These are phyloP conservation scores for Eclectus roratus DNA, from an alignment of 2,113 vertebrate genomes.

Conservation along the genomic window DNA sequence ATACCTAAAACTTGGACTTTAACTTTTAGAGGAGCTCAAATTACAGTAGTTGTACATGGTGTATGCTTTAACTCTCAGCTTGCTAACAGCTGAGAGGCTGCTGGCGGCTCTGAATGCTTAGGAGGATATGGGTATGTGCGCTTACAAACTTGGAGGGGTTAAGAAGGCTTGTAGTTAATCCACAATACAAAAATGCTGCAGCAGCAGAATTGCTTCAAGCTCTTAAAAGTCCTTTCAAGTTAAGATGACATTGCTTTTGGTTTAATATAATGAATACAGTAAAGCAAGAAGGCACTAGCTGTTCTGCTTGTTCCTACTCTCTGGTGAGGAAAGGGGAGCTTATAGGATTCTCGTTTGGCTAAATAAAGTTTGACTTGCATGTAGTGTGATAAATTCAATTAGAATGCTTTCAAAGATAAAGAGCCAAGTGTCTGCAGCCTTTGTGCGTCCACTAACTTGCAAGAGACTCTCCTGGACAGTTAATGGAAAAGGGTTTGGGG, in stretches of 20 bases:
- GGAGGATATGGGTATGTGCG: neutral
- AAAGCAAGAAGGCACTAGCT: slow-evolving; percentile 50
- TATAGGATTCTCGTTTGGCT: neutral
- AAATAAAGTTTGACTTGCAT: slow-evolving; percentile 43
- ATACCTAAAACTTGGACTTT: slow-evolving; percentile 15
- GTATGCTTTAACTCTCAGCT: slow-evolving; percentile 31
- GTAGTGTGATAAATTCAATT: slow-evolving; percentile 20
- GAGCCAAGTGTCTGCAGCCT: neutral
- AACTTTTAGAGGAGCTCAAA: slow-evolving; percentile 13
- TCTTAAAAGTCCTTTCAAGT: slow-evolving; percentile 61
- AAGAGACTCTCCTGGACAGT: neutral
- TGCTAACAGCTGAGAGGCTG: neutral
- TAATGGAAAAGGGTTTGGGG: neutral
- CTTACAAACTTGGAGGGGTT: slow-evolving; percentile 41
- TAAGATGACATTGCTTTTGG: slow-evolving; percentile 57
- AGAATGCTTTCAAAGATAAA: neutral
- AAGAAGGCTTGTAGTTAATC: slow-evolving; percentile 55
- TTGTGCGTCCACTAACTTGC: neutral
- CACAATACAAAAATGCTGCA: slow-evolving; percentile 42
- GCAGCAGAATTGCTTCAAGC: slow-evolving; percentile 57
- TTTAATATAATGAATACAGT: slow-evolving; percentile 52
- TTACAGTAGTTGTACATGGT: neutral
- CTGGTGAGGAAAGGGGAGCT: slow-evolving; percentile 32
- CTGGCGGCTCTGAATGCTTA: neutral
- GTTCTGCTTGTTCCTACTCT: slow-evolving; percentile 39